Conservation (phyloP, 2,888 invertebrate genomes). For the Andrena minutula region DNA sequence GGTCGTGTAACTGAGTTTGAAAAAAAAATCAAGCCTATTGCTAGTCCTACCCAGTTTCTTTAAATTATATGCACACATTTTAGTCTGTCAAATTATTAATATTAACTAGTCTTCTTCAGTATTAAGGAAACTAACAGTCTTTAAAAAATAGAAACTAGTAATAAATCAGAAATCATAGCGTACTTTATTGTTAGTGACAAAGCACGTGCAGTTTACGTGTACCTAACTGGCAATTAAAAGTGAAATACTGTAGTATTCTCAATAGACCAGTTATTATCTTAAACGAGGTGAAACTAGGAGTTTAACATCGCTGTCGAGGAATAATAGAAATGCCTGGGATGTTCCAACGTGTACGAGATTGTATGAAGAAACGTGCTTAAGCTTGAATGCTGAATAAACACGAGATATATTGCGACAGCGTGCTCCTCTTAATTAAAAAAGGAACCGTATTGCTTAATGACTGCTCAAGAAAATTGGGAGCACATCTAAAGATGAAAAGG, state of each 20-base stretch:
- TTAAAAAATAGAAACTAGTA: too few species aligned
- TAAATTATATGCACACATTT: too few species aligned
- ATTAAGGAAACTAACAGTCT: too few species aligned
- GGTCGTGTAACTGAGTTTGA: too few species aligned
- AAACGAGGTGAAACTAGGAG: conserved; percentile 5
- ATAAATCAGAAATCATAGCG: too few species aligned
- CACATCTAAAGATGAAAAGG: neutral
- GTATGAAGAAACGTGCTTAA: conserved; percentile 15
- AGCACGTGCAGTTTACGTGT: too few species aligned
- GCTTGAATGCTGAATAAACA: conserved; percentile 6
- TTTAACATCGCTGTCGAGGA: conserved; percentile 7
- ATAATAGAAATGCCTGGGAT: conserved; percentile 27
- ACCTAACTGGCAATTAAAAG: neutral
- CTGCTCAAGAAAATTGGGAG: neutral
- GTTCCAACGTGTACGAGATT: conserved; percentile 4
- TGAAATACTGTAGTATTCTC: neutral
- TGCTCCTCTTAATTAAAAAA: neutral
- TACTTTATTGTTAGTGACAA: too few species aligned
- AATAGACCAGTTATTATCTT: neutral
- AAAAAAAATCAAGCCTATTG: too few species aligned
- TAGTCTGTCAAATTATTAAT: too few species aligned
- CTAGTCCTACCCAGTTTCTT: too few species aligned
- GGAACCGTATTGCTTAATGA: neutral
- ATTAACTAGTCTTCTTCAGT: too few species aligned
- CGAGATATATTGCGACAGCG: neutral